A percentile compares a stretch with the other conserved stretches of the same genome.
Conservation (phyloP, 2,888 invertebrate genomes). For the Stictocephala bisonia region DNA sequence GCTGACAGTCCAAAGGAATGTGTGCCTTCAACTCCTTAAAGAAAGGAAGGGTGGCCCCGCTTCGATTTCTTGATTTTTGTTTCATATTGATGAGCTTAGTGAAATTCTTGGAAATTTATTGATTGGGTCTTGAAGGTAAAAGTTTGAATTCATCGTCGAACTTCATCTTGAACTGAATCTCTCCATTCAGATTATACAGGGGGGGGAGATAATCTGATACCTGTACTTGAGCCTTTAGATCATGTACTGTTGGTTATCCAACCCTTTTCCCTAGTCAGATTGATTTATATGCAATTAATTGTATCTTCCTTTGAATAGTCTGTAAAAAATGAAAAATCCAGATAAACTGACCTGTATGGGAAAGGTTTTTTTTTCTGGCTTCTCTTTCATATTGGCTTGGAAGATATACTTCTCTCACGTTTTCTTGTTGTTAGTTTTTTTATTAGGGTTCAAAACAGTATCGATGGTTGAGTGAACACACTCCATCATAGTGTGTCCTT, state of each 20-base stretch:
- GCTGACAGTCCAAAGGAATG: too few relatives aligned
- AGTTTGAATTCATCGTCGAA: too few relatives aligned
- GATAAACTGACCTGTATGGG: constrained; percentile 1
- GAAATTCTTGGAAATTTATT: constrained; percentile 10
- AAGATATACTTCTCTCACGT: not conserved
- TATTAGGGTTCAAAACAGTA: not conserved
- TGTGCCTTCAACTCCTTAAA: too few relatives aligned
- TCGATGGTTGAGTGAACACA: not conserved
- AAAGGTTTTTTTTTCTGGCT: constrained; percentile 28
- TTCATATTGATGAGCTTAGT: too few relatives aligned
- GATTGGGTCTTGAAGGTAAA: too few relatives aligned
- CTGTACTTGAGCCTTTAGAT: constrained; percentile 35
- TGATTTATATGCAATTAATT: constrained; percentile 39
- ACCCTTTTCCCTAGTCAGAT: constrained; percentile 36
- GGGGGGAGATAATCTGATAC: too few relatives aligned
- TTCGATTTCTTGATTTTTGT: too few relatives aligned
- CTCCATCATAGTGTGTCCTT: constrained; percentile 16
- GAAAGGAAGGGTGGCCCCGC: too few relatives aligned
- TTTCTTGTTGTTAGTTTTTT: not conserved
- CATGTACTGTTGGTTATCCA: constrained; percentile 39
- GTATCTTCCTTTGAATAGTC: constrained; percentile 32
- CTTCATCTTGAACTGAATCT: constrained; percentile 28
- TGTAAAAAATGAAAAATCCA: constrained; percentile 12
- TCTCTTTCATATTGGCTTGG: constrained; percentile 40
- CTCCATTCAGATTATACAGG: constrained; percentile 26